These are phyloP conservation scores for Eristalis tenax DNA, from an alignment of 2,888 invertebrate species.

Conservation along the genomic window DNA sequence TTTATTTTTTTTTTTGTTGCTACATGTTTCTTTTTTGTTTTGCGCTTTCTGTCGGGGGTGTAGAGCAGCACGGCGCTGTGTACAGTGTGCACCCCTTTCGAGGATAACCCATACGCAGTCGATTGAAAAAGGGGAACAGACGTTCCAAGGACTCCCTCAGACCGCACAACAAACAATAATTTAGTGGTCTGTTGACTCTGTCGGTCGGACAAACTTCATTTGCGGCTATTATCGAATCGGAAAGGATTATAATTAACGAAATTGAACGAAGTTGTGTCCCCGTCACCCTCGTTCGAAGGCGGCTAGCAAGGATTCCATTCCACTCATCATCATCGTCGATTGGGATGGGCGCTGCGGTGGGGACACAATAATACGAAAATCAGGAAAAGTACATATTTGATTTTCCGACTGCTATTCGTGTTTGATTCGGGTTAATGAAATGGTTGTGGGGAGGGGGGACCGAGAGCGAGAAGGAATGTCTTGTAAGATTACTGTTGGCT, in stretches of 20 bases:
- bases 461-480: background rate
- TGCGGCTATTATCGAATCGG: slow-evolving; percentile 79
- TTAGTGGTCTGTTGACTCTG: slow-evolving; percentile 74
- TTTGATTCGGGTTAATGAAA: slow-evolving; percentile 62
- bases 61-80: background rate
- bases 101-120: background rate
- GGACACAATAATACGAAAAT: slow-evolving; percentile 51
- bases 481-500: too few relatives aligned
- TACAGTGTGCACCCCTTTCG: slow-evolving; percentile 59
- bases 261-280: slow-evolving; percentile 75
- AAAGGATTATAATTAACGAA: slow-evolving; percentile 81
- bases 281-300: slow-evolving; percentile 25
- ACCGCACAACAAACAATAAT: slow-evolving; percentile 72
- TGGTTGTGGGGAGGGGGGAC: background rate
- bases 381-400: slow-evolving; percentile 69
- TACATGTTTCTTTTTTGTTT: background rate
- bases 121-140: slow-evolving; percentile 37
- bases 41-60: slow-evolving; percentile 33
- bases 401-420: slow-evolving; percentile 54
- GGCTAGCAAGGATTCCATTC: background rate
- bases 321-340: background rate
- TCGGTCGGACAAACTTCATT: slow-evolving; percentile 73
- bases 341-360: slow-evolving; percentile 33
- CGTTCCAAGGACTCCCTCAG: slow-evolving; percentile 51
- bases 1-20: slow-evolving; percentile 3